Conservation (phyloP, 2,797 vertebrate genomes). For the Rhabdophis nuchalis region DNA sequence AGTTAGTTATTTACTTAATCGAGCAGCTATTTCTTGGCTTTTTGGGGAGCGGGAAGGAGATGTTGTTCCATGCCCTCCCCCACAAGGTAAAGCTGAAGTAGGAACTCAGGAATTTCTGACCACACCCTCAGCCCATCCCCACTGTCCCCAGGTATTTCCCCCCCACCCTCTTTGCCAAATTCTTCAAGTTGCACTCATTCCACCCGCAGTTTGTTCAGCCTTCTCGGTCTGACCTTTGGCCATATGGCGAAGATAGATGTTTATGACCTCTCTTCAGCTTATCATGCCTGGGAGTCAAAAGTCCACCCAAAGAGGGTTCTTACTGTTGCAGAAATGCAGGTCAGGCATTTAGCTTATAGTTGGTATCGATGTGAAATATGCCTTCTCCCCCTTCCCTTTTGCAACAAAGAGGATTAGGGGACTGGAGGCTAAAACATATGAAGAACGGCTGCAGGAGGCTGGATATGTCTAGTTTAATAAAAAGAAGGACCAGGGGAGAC, state of each 20-base stretch:
- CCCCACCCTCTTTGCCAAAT: neutral
- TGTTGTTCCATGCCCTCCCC: neutral
- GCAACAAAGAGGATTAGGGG: too few species aligned
- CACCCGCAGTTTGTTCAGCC: neutral
- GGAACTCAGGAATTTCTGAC: neutral
- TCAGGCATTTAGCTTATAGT: neutral
- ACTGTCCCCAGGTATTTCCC: accelerated
- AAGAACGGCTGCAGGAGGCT: too few species aligned
- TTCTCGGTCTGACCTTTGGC: neutral
- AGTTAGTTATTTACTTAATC: neutral
- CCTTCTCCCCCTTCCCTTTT: too few species aligned
- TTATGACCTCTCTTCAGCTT: neutral
- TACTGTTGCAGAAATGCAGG: accelerated
- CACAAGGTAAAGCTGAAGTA: neutral
- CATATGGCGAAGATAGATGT: neutral
- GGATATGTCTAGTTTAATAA: too few species aligned
- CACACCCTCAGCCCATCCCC: neutral
- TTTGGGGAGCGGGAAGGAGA: neutral
- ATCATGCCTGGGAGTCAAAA: neutral
- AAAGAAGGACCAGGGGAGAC: too few species aligned
- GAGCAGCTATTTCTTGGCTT: neutral
- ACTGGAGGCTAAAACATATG: too few species aligned
- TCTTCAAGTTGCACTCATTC: neutral
- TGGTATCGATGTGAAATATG: neutral
- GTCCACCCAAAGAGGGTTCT: neutral